Conservation (phyloP, 2,113 vertebrate genomes). For the Myocastor coypus region DNA sequence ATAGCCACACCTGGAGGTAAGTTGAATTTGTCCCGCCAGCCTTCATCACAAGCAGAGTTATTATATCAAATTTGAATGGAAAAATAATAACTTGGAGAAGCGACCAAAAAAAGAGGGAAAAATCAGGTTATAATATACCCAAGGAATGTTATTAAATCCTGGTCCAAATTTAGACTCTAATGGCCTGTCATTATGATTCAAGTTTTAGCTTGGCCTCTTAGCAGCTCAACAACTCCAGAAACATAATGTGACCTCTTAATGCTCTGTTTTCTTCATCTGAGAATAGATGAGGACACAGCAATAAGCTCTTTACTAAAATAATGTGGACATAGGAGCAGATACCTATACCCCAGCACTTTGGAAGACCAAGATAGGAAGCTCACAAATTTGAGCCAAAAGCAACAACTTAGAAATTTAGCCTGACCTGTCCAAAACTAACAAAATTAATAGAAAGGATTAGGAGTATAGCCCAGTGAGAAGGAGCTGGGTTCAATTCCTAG, state of each 20-base stretch:
- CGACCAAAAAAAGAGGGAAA: neutral
- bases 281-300: neutral
- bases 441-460: neutral
- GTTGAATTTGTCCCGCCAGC: neutral
- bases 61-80: neutral
- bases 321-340: neutral
- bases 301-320: neutral
- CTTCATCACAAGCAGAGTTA: neutral
- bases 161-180: neutral
- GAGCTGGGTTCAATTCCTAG: neutral
- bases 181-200: neutral
- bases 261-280: neutral
- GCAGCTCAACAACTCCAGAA: neutral
- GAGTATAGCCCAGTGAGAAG: neutral
- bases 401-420: neutral
- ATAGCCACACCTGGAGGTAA: neutral
- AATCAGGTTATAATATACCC: neutral
- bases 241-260: neutral
- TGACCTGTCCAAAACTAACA: neutral
- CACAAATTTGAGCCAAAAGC: neutral
- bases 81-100: neutral
- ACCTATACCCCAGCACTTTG: neutral
- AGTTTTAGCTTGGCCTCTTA: neutral
- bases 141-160: neutral
- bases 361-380: neutral